Evolutionary conservation across 1,140 invertebrate species (phyloP), one percentile per base, ranked within the genome.

Genomic region (Drosophila sucinea): DNA sequence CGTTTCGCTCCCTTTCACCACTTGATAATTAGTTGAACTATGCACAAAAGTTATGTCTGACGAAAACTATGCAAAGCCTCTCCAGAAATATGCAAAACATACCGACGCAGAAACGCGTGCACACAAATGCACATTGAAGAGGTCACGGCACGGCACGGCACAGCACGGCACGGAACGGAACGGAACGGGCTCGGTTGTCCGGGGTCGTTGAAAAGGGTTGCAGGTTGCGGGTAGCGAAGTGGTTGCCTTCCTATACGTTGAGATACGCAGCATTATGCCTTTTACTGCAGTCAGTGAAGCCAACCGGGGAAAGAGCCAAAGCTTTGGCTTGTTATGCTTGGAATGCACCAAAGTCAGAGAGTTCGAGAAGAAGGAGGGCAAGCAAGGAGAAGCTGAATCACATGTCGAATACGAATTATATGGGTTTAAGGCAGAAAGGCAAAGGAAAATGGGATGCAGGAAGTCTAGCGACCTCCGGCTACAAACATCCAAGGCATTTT

Each of bases 351-450:
- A 67, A 27, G 44, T 30, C 17, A 17, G 17, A 17, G 38, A 6
- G 35, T 8, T 38, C 35, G 3, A 38, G 10, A 8, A 3, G 2
- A 47, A 23, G 44, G 1, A 6, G 44, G 23, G 44, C 6, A 23
- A 7, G 44, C 44, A 27, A 1, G 1, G 44, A 3, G 7, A 7
- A 60, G 23, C 25, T 23, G 56, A 55, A 47, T 57, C 63, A 80
- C 69, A 54, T 38, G 65, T 69, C 78, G 78, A 77, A 73, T 81
- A 55, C 73, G 78, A 77, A 81, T 72, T 80, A 27, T 41, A 38
- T 10, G 3, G 6, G 3, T 23, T 57, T 25, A 1, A 8, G n/a
- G 25, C 60, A 35, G 29, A 0, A 10, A 17, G 3, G 0, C 4
- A 23, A n/a, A 4, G 10, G 10, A 23, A 6, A 40, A 60, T 29